These are phyloP conservation scores for Enteromius viviparus DNA, from an alignment of 2,797 vertebrate genomes.

Conservation along the genomic window DNA sequence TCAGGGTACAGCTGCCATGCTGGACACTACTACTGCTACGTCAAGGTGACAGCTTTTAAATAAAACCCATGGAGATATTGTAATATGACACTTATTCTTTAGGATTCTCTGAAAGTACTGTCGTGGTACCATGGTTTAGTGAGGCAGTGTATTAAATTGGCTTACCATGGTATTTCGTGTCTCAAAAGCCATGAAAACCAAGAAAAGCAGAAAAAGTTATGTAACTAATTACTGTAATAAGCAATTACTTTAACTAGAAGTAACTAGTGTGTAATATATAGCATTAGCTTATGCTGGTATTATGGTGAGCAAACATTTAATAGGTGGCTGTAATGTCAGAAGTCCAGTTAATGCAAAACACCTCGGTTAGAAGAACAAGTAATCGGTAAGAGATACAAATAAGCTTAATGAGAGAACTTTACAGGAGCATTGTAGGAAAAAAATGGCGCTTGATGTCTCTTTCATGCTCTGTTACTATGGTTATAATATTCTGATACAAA, in stretches of 20 bases:
- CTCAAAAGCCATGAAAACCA: not conserved
- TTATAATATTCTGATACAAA: not conserved
- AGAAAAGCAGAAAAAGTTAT: too few relatives aligned
- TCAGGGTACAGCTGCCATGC: constrained; percentile 94
- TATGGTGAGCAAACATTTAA: too few relatives aligned
- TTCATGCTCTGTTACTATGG: not conserved
- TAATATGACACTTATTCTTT: not conserved
- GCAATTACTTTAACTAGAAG: too few relatives aligned
- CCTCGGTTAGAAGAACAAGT: too few relatives aligned
- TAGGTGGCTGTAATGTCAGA: too few relatives aligned
- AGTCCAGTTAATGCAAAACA: too few relatives aligned
- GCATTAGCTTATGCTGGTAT: too few relatives aligned
- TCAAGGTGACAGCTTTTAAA: constrained; percentile 76
- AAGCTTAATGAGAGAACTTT: not conserved
- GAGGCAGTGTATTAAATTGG: not conserved
- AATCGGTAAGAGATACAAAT: too few relatives aligned
- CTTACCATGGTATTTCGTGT: not conserved
- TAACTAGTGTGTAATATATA: too few relatives aligned
- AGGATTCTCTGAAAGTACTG: not conserved
- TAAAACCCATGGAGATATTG: not conserved
- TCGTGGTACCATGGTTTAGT: not conserved
- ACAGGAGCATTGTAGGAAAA: not conserved
- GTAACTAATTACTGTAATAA: too few relatives aligned
- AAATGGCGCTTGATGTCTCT: not conserved
- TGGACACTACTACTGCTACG: constrained; percentile 95